phyloP scores from a whole-genome alignment of 1,140 invertebrate genomes.

The Mycetomoellerius zeteki region DNA sequence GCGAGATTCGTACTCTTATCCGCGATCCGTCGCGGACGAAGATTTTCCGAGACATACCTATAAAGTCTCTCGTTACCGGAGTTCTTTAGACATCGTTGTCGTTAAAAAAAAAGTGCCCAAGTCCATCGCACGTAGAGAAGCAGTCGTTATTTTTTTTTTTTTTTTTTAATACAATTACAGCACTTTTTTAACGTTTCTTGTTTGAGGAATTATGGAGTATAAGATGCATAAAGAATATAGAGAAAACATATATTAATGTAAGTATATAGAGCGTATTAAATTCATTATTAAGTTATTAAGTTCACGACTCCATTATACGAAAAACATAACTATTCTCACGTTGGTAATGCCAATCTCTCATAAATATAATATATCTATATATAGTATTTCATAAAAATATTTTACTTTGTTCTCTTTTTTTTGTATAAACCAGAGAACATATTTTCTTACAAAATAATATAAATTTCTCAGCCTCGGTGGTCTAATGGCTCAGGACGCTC shows the following conservation, averaged over 20 bases:
- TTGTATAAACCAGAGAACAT: neutral
- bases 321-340: neutral
- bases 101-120: neutral
- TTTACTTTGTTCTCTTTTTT: neutral
- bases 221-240: too few species aligned
- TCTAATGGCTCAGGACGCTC: too few species aligned
- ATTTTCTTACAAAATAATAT: neutral
- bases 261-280: neutral
- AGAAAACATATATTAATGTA: neutral
- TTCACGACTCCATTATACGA: neutral
- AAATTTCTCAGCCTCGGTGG: too few species aligned
- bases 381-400: neutral
- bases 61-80: conserved; percentile 43
- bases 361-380: neutral
- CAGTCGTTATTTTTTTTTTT: neutral
- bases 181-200: neutral
- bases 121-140: neutral
- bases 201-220: neutral
- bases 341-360: neutral
- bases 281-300: neutral
- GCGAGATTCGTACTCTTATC: conserved; percentile 45
- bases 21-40: conserved; percentile 44
- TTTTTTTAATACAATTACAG: neutral
- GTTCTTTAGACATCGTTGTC: neutral
- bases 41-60: conserved; percentile 47